Conservation (phyloP, 2,888 invertebrate genomes). For the Aphidoletes aphidimyza region DNA sequence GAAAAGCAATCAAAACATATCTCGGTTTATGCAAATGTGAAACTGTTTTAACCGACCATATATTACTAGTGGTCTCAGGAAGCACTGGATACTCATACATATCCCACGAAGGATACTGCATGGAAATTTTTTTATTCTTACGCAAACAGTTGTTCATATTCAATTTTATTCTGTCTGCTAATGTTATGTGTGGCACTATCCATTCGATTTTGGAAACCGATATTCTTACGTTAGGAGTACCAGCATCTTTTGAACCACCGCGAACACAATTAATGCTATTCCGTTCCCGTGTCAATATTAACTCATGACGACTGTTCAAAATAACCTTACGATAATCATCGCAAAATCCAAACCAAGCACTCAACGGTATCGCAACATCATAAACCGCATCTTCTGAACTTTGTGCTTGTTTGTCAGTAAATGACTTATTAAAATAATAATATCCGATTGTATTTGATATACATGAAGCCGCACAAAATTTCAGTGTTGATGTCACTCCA, state of each 20-base stretch:
- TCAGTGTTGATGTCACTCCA: conserved; percentile 62
- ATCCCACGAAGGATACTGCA: conserved; percentile 57
- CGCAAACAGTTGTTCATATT: conserved; percentile 55
- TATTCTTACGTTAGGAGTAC: conserved; percentile 54
- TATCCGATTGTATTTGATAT: neutral
- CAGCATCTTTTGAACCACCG: conserved; percentile 56
- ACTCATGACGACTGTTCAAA: conserved; percentile 64
- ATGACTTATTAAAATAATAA: neutral
- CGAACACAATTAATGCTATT: conserved; percentile 60
- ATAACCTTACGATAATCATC: conserved; percentile 64
- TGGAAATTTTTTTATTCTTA: conserved; percentile 50
- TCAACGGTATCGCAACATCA: conserved; percentile 61
- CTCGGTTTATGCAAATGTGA: conserved; percentile 63
- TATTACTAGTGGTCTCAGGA: conserved; percentile 60
- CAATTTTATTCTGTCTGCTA: conserved; percentile 56
- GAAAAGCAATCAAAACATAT: conserved; percentile 63
- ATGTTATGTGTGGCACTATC: conserved; percentile 57
- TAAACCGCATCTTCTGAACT: conserved; percentile 59
- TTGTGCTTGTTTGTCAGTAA: neutral
- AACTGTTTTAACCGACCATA: conserved; percentile 62
- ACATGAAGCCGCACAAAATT: conserved; percentile 62
- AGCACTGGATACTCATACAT: conserved; percentile 57
- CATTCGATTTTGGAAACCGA: conserved; percentile 58
- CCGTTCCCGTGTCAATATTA: conserved; percentile 61
- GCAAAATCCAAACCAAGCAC: conserved; percentile 61